phyloP scores from a whole-genome alignment of 1,140 invertebrate genomes.

The Ganaspis sp. region DNA sequence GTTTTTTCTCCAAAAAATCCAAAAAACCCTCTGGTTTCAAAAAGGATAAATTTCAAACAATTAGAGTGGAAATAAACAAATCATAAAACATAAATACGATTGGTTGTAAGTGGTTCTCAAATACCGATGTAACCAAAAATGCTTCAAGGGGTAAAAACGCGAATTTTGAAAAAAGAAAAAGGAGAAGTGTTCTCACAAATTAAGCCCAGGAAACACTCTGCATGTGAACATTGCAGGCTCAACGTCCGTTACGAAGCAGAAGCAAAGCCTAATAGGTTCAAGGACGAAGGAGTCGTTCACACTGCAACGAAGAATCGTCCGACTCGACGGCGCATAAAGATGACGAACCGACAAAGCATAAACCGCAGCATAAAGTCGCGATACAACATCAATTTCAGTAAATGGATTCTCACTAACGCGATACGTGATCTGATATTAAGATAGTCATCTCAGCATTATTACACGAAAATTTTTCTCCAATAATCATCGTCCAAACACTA shows the following conservation, averaged over 20 bases:
- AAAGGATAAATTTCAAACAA: no score
- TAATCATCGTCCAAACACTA: no score
- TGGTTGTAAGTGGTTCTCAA: no score
- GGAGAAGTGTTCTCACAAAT: slow-evolving; percentile 23
- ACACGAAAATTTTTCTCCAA: no score
- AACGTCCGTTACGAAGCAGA: slow-evolving; percentile 57
- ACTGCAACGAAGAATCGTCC: slow-evolving; percentile 59
- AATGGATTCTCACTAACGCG: slow-evolving; percentile 18
- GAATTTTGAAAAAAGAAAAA: neutral
- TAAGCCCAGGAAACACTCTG: slow-evolving; percentile 23
- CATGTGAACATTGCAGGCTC: slow-evolving; percentile 18
- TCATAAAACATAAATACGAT: no score
- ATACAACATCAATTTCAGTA: slow-evolving; percentile 15
- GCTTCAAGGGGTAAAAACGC: neutral
- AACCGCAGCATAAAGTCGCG: slow-evolving; percentile 30
- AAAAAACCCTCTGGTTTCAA: no score
- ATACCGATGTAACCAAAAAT: no score
- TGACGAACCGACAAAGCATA: slow-evolving; percentile 55
- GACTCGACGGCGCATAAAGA: slow-evolving; percentile 58
- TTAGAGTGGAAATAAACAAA: no score
- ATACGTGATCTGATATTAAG: slow-evolving; percentile 17
- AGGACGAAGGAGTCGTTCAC: slow-evolving; percentile 62
- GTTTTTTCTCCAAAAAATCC: no score
- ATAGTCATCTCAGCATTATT: neutral
- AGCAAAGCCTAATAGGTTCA: slow-evolving; percentile 64